Evolutionary conservation across 2,113 vertebrate species (phyloP).

Genomic region (Phyllopteryx taeniolatus): DNA sequence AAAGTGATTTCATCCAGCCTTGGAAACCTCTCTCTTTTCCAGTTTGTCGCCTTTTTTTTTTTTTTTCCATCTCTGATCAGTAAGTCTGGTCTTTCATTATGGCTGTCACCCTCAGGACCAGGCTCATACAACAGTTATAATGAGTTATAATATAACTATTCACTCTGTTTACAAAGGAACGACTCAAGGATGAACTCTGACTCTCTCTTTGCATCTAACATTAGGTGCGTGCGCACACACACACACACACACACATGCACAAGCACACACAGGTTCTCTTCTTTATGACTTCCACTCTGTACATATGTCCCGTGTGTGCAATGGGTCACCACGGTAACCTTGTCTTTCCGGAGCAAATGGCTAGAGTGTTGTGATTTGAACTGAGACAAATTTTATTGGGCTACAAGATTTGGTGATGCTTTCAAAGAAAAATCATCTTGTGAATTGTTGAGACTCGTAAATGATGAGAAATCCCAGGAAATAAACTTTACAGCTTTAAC

Average conservation of each 20-base stretch:
- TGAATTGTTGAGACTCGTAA: constrained; percentile 27
- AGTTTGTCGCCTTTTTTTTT: constrained; percentile 10
- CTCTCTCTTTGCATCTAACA: constrained; percentile 20
- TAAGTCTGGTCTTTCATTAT: constrained; percentile 26
- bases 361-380: constrained; percentile 38
- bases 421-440: constrained; percentile 43
- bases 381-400: constrained; percentile 55
- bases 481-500: constrained; percentile 37
- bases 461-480: constrained; percentile 48
- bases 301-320: constrained; percentile 33
- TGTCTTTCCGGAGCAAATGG: constrained; percentile 38
- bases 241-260: constrained; percentile 1
- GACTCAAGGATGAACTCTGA: constrained; percentile 42
- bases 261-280: constrained; percentile 8
- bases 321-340: constrained; percentile 60
- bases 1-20: constrained; percentile 29
- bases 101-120: constrained; percentile 45
- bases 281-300: constrained; percentile 37
- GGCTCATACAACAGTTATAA: constrained; percentile 54
- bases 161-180: constrained; percentile 45
- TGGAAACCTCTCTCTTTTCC: constrained; percentile 18
- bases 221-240: neutral
- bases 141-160: constrained; percentile 38
- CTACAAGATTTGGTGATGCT: constrained; percentile 55
- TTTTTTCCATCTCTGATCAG: constrained; percentile 21